Evolutionary conservation across 2,797 vertebrate species (phyloP).

Genomic region (Paramormyrops hopkinsi): DNA sequence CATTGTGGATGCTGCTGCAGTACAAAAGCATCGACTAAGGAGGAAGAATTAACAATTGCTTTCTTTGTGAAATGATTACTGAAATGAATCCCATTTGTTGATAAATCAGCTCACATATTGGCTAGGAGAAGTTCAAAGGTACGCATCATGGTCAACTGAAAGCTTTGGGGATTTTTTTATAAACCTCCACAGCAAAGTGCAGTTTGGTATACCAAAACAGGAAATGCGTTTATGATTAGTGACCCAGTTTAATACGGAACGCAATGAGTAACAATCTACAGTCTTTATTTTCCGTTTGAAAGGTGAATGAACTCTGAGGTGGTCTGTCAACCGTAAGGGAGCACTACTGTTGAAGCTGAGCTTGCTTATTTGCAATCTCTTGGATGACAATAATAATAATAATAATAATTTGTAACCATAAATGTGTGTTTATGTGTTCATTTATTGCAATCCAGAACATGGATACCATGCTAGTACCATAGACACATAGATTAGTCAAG

Average conservation of each 20-base stretch:
- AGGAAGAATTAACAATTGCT: neutral
- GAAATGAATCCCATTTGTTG: neutral
- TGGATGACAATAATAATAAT: neutral
- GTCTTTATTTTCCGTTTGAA: neutral
- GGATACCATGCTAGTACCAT: neutral
- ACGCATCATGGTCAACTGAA: neutral
- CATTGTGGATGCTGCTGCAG: slow-evolving; percentile 9
- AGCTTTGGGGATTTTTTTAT: too few relatives aligned
- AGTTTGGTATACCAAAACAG: neutral
- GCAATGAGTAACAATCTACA: neutral
- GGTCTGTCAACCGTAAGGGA: neutral
- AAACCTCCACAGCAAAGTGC: too few relatives aligned
- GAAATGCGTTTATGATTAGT: neutral
- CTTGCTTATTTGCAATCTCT: neutral
- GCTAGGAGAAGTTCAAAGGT: neutral
- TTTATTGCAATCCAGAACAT: neutral
- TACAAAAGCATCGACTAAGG: slow-evolving; percentile 9
- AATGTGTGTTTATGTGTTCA: neutral
- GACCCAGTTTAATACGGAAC: neutral
- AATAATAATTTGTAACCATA: neutral
- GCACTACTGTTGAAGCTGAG: neutral
- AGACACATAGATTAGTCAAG: neutral
- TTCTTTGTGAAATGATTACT: neutral
- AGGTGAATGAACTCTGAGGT: neutral
- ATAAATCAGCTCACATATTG: neutral